A percentile compares a stretch with the other conserved stretches of the same genome.
phyloP scores from a whole-genome alignment of 2,888 invertebrate species.

The Xestia xanthographa region DNA sequence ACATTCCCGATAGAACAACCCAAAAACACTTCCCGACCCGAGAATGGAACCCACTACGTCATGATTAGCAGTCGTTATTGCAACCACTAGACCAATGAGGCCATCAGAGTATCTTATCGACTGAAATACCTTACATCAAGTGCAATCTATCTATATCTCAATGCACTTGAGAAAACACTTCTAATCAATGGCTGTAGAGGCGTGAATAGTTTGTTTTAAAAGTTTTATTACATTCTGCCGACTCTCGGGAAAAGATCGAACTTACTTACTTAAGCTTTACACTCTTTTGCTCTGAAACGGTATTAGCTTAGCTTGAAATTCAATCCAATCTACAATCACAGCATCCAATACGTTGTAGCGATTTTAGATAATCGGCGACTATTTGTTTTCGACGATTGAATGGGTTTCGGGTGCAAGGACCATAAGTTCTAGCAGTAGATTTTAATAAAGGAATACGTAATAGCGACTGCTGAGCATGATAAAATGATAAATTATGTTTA shows the following conservation, averaged over 20 bases:
- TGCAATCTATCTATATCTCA: slow-evolving; percentile 9
- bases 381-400: neutral
- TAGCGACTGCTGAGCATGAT: too few relatives aligned
- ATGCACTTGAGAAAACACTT: slow-evolving; percentile 41
- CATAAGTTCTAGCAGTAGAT: too few relatives aligned
- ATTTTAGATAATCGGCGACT: neutral
- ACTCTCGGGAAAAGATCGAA: slow-evolving; percentile 39
- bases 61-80: neutral
- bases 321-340: slow-evolving; percentile 12
- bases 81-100: neutral
- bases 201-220: slow-evolving; percentile 51
- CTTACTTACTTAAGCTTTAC: slow-evolving; percentile 39
- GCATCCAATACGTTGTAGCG: slow-evolving; percentile 9
- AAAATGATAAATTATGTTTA: too few relatives aligned
- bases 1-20: neutral
- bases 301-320: slow-evolving; percentile 33
- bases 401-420: neutral
- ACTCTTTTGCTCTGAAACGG: slow-evolving; percentile 33
- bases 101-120: neutral
- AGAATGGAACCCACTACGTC: neutral
- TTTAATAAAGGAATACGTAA: too few relatives aligned
- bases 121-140: neutral
- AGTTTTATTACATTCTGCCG: slow-evolving; percentile 54
- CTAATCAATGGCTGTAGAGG: slow-evolving; percentile 38
- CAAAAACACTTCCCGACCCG: neutral